Evolutionary conservation across 2,888 invertebrate genomes (phyloP).

Genomic region (Anthrax anthrax): DNA sequence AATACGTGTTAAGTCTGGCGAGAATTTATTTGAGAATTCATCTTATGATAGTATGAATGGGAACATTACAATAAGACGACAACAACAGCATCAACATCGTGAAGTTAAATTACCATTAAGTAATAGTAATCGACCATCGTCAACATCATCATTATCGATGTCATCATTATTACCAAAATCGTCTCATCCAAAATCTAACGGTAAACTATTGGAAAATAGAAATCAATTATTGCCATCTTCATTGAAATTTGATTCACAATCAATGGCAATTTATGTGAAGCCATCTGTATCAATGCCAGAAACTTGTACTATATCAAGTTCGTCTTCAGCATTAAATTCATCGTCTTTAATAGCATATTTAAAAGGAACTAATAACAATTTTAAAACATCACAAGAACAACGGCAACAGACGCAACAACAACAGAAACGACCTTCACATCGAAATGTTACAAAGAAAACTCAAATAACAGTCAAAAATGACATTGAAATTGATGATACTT

Average conservation of each 20-base stretch:
- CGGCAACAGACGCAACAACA: background rate
- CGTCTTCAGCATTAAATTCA: too few species aligned
- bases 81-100: too few species aligned
- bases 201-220: background rate
- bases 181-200: too few species aligned
- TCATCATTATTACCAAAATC: too few species aligned
- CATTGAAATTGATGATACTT: constrained; percentile 1
- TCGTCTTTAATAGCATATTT: too few species aligned
- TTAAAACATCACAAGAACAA: too few species aligned
- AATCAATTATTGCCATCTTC: constrained; percentile 7
- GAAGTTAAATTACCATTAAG: too few species aligned
- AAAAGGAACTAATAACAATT: too few species aligned
- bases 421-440: background rate
- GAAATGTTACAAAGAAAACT: background rate
- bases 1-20: constrained; percentile 14
- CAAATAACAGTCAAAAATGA: background rate
- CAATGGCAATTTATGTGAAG: constrained; percentile 13
- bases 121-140: background rate
- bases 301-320: too few species aligned
- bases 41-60: too few species aligned
- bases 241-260: constrained; percentile 12
- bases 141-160: background rate
- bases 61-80: too few species aligned
- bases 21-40: constrained; percentile 11
- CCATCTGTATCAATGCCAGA: background rate